A percentile compares a stretch with the other conserved stretches of the same genome.
Conservation (phyloP, 2,888 invertebrate genomes). For the Pheosia tremula region DNA sequence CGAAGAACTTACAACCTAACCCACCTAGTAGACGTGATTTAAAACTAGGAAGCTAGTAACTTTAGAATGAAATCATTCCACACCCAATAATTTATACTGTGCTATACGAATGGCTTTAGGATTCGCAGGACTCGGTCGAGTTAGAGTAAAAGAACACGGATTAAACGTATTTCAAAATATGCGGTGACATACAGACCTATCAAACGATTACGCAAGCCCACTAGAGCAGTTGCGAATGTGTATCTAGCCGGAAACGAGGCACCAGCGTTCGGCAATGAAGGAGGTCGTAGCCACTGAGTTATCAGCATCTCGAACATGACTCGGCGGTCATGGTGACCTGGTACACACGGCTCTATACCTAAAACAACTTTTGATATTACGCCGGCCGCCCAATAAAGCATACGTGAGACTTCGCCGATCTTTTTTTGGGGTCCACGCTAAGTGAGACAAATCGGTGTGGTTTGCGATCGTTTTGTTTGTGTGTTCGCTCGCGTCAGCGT, state of each 20-base stretch:
- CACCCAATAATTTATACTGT: too few relatives aligned
- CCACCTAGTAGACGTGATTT: too few relatives aligned
- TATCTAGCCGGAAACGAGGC: slow-evolving; percentile 67
- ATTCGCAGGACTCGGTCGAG: too few relatives aligned
- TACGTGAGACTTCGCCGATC: slow-evolving; percentile 44
- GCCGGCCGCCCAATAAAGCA: slow-evolving; percentile 64
- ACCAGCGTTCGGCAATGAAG: slow-evolving; percentile 66
- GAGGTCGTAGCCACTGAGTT: slow-evolving; percentile 66
- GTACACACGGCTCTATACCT: slow-evolving; percentile 55
- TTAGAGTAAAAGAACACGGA: too few relatives aligned
- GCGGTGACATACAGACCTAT: slow-evolving; percentile 38
- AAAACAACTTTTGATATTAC: slow-evolving; percentile 69
- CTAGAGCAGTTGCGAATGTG: slow-evolving; percentile 45
- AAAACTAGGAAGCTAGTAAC: too few relatives aligned
- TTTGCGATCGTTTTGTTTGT: slow-evolving; percentile 9
- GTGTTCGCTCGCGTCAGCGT: slow-evolving; percentile 3
- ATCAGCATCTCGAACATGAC: slow-evolving; percentile 68
- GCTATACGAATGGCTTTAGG: too few relatives aligned
- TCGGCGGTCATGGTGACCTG: slow-evolving; percentile 66
- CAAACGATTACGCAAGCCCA: slow-evolving; percentile 37
- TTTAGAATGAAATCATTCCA: too few relatives aligned
- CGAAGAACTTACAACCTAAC: too few relatives aligned
- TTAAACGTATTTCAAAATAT: slow-evolving; percentile 20
- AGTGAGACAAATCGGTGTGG: slow-evolving; percentile 26
- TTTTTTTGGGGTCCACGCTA: slow-evolving; percentile 32